These are phyloP conservation scores for Sebastes trivittatus DNA, from an alignment of 2,797 vertebrate genomes.

Conservation along the genomic window DNA sequence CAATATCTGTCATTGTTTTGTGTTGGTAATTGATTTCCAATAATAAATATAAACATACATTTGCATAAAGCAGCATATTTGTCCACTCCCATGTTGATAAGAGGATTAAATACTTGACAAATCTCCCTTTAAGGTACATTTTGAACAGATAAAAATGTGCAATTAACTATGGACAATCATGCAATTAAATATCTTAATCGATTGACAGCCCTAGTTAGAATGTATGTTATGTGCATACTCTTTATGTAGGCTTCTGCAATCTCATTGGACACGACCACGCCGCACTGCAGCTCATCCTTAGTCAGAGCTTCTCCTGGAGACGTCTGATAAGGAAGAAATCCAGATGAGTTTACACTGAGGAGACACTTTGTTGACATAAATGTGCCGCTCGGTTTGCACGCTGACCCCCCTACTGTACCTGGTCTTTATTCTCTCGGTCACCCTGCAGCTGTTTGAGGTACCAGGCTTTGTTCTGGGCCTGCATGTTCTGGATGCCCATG, in stretches of 20 bases:
- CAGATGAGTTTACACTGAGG: neutral
- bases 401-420: constrained; percentile 78
- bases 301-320: constrained; percentile 84
- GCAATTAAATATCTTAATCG: too few relatives aligned
- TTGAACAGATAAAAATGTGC: too few relatives aligned
- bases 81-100: too few relatives aligned
- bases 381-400: rapidly evolving
- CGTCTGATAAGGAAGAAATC: constrained; percentile 65
- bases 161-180: too few relatives aligned
- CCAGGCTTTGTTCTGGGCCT: constrained; percentile 91
- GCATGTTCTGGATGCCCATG: constrained; percentile 87
- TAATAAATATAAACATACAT: too few relatives aligned
- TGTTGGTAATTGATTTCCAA: too few relatives aligned
- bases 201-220: too few relatives aligned
- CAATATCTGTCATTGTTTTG: too few relatives aligned
- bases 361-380: neutral
- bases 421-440: constrained; percentile 86
- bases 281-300: constrained; percentile 93
- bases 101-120: too few relatives aligned
- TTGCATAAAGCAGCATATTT: too few relatives aligned
- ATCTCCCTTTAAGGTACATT: too few relatives aligned
- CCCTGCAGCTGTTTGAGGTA: constrained; percentile 92
- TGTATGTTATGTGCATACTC: constrained; percentile 74
- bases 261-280: constrained; percentile 88
- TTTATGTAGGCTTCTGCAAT: constrained; percentile 86